A percentile compares a stretch with the other conserved stretches of the same genome.
phyloP scores from a whole-genome alignment of 2,113 vertebrate species.

The Caranx melampygus region DNA sequence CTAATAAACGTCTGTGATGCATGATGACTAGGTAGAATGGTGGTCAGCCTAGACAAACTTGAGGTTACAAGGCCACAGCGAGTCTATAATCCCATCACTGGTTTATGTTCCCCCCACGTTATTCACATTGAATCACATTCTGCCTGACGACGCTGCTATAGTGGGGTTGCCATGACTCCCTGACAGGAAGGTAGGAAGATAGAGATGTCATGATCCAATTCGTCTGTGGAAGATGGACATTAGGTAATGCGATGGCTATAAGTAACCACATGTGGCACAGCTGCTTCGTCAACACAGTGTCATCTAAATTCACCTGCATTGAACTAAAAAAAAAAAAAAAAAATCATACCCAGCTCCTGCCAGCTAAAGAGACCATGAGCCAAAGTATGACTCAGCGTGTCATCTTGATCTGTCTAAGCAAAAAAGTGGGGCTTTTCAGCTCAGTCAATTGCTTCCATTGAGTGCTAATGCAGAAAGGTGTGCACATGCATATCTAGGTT shows the following conservation, averaged over 20 bases:
- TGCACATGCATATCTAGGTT: background rate
- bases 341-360: background rate
- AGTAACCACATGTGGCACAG: constrained; percentile 17
- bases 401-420: constrained; percentile 32
- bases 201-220: constrained; percentile 57
- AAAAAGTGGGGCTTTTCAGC: constrained; percentile 31
- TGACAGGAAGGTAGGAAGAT: constrained; percentile 27
- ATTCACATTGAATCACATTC: constrained; percentile 50
- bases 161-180: constrained; percentile 61
- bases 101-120: constrained; percentile 15
- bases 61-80: constrained; percentile 31
- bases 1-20: constrained; percentile 32
- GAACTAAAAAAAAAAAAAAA: background rate
- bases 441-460: constrained; percentile 1
- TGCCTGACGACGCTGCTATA: constrained; percentile 41
- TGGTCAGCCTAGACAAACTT: constrained; percentile 35
- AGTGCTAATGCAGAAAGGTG: background rate
- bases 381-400: constrained; percentile 57
- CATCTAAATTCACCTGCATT: constrained; percentile 17
- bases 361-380: constrained; percentile 18
- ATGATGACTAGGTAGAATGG: constrained; percentile 33
- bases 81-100: constrained; percentile 33
- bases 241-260: constrained; percentile 1
- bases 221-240: constrained; percentile 28
- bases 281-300: constrained; percentile 24